Conservation (phyloP, 2,113 vertebrate genomes). For the Tachuris rubrigastra region DNA sequence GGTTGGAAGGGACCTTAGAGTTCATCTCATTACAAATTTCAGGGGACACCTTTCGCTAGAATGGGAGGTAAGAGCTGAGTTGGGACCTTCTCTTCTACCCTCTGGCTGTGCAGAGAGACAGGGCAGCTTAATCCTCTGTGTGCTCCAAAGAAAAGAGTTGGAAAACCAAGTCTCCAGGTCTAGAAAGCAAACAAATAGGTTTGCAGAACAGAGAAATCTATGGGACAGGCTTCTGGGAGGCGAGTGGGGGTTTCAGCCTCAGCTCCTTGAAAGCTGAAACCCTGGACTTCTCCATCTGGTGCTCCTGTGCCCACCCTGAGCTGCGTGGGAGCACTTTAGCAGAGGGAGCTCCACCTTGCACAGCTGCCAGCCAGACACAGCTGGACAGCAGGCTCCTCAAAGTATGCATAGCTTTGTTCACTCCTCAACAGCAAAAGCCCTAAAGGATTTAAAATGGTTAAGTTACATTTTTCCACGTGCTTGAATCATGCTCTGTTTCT, state of each 20-base stretch:
- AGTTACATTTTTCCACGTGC: background rate
- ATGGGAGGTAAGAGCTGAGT: background rate
- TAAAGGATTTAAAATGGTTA: background rate
- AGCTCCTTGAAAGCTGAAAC: background rate
- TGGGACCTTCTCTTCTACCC: background rate
- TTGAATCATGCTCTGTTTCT: background rate
- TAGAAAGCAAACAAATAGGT: background rate
- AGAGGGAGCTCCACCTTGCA: background rate
- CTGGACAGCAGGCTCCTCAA: background rate
- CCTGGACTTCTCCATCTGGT: fast-evolving
- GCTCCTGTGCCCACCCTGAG: background rate
- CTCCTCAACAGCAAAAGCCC: background rate
- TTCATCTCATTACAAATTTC: background rate
- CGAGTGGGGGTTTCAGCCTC: background rate
- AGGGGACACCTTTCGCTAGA: background rate
- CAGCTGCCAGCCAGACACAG: background rate
- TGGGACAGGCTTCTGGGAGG: background rate
- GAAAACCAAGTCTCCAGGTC: background rate
- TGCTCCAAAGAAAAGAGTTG: background rate
- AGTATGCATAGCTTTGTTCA: background rate
- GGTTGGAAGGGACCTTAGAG: background rate
- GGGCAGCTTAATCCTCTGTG: background rate
- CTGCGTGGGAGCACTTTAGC: background rate
- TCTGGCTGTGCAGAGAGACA: background rate
- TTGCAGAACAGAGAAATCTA: background rate